A percentile compares a stretch with the other conserved stretches of the same genome.
phyloP scores from a whole-genome alignment of 2,888 invertebrate species.

The Cantharis rufa region DNA sequence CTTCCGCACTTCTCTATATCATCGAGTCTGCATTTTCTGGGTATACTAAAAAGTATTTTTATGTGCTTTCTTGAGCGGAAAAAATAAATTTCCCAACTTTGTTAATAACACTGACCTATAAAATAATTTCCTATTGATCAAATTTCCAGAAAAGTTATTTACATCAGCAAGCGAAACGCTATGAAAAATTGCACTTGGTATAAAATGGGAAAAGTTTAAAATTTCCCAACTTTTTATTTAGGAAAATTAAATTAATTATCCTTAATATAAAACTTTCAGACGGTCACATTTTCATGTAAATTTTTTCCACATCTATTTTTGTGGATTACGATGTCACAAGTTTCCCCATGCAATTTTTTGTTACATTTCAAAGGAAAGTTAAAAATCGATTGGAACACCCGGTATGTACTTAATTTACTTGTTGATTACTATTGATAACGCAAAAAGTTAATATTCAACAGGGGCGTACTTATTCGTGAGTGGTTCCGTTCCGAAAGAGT shows the following conservation, averaged over 20 bases:
- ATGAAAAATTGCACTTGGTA: not conserved
- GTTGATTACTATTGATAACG: not conserved
- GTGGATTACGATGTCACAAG: not conserved
- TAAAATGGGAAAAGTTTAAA: not conserved
- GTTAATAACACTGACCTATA: not conserved
- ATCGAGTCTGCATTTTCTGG: not conserved
- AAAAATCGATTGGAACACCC: not conserved
- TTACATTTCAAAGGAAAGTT: not conserved
- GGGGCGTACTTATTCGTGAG: not conserved
- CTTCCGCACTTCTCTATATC: too few relatives aligned
- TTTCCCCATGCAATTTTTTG: not conserved
- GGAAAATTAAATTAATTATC: not conserved
- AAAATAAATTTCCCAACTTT: not conserved
- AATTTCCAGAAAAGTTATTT: not conserved
- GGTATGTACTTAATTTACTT: not conserved
- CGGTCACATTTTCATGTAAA: not conserved
- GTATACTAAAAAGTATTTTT: too few relatives aligned
- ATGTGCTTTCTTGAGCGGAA: not conserved
- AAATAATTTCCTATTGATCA: not conserved
- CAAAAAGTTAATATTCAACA: not conserved
- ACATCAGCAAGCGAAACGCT: not conserved
- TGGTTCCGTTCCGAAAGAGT: not conserved
- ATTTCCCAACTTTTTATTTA: not conserved
- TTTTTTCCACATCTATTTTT: not conserved
- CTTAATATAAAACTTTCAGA: not conserved